A percentile compares a stretch with the other conserved stretches of the same genome.
Conservation (phyloP, 2,888 invertebrate genomes). For the Panzeria rudis region DNA sequence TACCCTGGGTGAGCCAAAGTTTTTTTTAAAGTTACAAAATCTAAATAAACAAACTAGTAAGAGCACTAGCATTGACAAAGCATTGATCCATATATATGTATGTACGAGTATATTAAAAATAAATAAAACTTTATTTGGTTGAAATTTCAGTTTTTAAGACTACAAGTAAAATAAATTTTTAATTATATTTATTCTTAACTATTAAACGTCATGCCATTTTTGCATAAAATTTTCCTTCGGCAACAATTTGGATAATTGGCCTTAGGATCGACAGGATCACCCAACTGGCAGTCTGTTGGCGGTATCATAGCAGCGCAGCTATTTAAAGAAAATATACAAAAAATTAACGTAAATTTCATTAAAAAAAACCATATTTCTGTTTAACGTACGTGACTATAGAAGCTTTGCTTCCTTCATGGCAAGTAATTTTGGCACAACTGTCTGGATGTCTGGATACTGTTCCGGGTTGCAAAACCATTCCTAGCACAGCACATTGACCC, state of each 20-base stretch:
- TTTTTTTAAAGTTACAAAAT: too few relatives aligned
- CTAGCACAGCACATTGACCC: slow-evolving; percentile 41
- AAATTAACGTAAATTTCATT: neutral
- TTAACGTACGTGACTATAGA: slow-evolving; percentile 50
- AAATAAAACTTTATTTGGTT: slow-evolving; percentile 17
- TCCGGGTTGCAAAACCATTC: slow-evolving; percentile 23
- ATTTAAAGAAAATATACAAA: neutral
- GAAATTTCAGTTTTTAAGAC: neutral
- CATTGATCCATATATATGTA: too few relatives aligned
- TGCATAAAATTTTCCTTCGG: slow-evolving; percentile 44
- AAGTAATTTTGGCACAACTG: slow-evolving; percentile 47
- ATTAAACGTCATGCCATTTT: slow-evolving; percentile 45
- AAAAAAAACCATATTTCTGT: neutral
- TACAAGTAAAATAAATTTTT: neutral
- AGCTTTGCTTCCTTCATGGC: slow-evolving; percentile 46
- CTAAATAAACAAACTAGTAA: too few relatives aligned
- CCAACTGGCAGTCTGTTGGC: slow-evolving; percentile 28
- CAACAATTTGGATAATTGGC: slow-evolving; percentile 63
- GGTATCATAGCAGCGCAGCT: slow-evolving; percentile 49
- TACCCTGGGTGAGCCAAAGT: too few relatives aligned
- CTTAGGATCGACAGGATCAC: slow-evolving; percentile 28
- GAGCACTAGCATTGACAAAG: too few relatives aligned
- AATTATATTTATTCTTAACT: slow-evolving; percentile 18
- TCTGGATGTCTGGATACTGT: slow-evolving; percentile 38
- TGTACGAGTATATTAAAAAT: slow-evolving; percentile 8